A percentile compares a stretch with the other conserved stretches of the same genome.
These are phyloP conservation scores for Chrysolina americana DNA, from an alignment of 2,888 invertebrate species.

Conservation along the genomic window DNA sequence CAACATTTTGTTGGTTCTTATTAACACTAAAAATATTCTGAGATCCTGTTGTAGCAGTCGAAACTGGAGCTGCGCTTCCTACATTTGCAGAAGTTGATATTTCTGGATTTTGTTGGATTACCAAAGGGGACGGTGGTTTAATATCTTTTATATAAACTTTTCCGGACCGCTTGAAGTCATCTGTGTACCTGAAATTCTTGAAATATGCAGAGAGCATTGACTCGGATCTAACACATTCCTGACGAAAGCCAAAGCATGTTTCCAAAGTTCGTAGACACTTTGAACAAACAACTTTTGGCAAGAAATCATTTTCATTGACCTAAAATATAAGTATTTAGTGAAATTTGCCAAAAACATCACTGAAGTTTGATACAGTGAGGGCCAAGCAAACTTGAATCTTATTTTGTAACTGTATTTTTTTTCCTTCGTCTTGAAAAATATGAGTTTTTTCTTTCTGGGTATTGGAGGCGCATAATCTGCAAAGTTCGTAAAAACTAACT, in stretches of 20 bases:
- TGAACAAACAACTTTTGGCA: constrained; percentile 79
- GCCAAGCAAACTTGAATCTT: constrained; percentile 79
- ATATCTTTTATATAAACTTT: constrained; percentile 76
- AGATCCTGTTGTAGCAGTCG: constrained; percentile 29
- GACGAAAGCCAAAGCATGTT: constrained; percentile 75
- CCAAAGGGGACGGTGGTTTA: constrained; percentile 39
- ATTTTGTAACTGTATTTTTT: constrained; percentile 75
- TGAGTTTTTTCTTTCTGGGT: constrained; percentile 78
- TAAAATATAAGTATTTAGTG: constrained; percentile 60
- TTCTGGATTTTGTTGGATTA: constrained; percentile 38
- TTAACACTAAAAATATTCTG: constrained; percentile 38
- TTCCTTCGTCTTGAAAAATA: constrained; percentile 78
- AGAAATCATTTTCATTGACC: constrained; percentile 78
- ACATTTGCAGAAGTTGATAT: constrained; percentile 43
- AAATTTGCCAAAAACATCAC: background rate
- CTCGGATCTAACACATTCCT: constrained; percentile 77
- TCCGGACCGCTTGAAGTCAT: constrained; percentile 76
- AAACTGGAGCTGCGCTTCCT: constrained; percentile 34
- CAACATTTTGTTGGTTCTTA: constrained; percentile 44
- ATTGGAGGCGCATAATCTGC: constrained; percentile 79
- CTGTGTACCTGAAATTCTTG: constrained; percentile 74
- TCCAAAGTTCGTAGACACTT: constrained; percentile 77
- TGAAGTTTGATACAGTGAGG: constrained; percentile 71
- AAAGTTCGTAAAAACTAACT: constrained; percentile 81
- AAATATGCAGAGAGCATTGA: constrained; percentile 79